A percentile compares a stretch with the other conserved stretches of the same genome.
phyloP scores from a whole-genome alignment of 2,888 invertebrate species.

The Heliothis peltigera region DNA sequence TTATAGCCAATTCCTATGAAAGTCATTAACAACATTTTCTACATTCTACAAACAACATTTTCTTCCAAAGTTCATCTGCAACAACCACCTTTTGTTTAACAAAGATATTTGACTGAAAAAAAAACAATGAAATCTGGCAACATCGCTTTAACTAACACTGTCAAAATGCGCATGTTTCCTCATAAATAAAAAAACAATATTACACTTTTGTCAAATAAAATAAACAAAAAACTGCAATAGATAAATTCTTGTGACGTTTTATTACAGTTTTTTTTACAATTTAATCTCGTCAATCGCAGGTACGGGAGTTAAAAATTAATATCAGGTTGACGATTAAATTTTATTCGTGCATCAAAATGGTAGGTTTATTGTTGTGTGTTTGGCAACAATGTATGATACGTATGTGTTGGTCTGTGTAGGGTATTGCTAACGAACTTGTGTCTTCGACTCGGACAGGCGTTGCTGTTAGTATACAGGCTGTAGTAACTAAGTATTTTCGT shows the following conservation, averaged over 20 bases:
- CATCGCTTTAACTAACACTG: background rate
- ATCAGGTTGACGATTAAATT: slow-evolving; percentile 29
- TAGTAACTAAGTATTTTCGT: background rate
- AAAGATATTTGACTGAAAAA: background rate
- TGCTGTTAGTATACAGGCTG: slow-evolving; percentile 30
- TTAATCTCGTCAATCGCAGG: slow-evolving; percentile 27
- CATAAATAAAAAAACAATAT: background rate
- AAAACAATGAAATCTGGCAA: slow-evolving; percentile 1
- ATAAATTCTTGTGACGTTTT: slow-evolving; percentile 15
- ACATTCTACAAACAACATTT: background rate
- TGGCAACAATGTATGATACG: background rate
- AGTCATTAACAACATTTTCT: too few relatives aligned
- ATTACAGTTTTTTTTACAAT: slow-evolving; percentile 18
- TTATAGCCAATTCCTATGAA: too few relatives aligned
- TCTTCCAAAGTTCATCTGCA: background rate
- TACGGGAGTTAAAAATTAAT: slow-evolving; percentile 27
- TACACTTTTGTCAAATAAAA: background rate
- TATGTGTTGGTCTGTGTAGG: slow-evolving; percentile 17
- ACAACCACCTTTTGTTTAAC: background rate
- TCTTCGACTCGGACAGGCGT: slow-evolving; percentile 46
- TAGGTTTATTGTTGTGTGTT: slow-evolving; percentile 25
- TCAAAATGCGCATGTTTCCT: background rate
- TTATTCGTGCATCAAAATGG: slow-evolving; percentile 29
- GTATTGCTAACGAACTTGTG: slow-evolving; percentile 52
- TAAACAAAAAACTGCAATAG: background rate